A percentile compares a stretch with the other conserved stretches of the same genome.
Conservation (phyloP, 2,113 vertebrate genomes). For the Deroptyus accipitrinus region DNA sequence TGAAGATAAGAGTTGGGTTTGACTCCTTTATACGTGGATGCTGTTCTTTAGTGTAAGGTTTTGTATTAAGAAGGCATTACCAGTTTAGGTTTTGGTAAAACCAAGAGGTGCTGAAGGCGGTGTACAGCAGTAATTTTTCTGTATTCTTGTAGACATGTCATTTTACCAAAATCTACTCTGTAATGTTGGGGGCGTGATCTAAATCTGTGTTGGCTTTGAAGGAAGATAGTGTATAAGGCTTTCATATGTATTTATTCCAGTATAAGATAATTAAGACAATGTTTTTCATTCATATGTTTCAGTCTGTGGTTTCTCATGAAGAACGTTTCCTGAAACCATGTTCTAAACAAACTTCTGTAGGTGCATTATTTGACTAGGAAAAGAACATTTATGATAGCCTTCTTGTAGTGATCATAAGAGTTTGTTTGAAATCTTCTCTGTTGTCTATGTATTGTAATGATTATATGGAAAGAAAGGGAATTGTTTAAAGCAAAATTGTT, state of each 20-base stretch:
- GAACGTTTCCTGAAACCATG: neutral
- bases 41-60: neutral
- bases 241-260: neutral
- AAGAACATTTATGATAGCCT: neutral
- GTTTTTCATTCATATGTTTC: neutral
- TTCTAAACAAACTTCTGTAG: neutral
- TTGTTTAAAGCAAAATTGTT: neutral
- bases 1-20: neutral
- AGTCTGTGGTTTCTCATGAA: neutral
- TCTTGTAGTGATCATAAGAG: neutral
- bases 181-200: neutral
- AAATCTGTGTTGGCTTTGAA: neutral
- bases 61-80: neutral
- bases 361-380: neutral
- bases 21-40: fast-evolving
- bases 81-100: neutral
- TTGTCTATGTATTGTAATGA: neutral
- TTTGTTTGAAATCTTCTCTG: neutral
- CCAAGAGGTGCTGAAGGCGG: neutral
- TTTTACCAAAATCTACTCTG: neutral
- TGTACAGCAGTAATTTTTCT: neutral
- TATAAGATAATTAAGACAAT: neutral
- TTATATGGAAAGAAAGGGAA: neutral
- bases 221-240: neutral
- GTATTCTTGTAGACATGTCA: neutral